Evolutionary conservation across 2,113 vertebrate species (phyloP), one percentile per base, ranked within the genome.

Genomic region (Megaceryle maxima): DNA sequence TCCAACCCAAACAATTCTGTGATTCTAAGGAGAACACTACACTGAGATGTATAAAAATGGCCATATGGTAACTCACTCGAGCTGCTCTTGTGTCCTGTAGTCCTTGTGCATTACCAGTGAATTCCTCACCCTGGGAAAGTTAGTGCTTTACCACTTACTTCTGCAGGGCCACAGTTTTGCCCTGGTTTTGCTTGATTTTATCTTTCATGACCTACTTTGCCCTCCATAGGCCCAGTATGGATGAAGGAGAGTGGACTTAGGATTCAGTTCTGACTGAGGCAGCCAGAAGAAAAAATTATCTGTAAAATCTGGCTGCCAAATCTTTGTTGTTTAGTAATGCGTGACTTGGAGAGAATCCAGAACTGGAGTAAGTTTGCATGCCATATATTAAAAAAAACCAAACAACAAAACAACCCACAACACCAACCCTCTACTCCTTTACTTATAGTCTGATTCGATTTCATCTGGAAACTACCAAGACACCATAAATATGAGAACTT

Each of bases 261-360:
- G 46, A 95, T 85, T 91, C 91, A 78, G 59, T 39, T 97, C 90
- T 96, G 95, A 96, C 81, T 95, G 91, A 94, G 86, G 69, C 94
- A 94, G 91, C 66, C 62, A 91, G 92, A 37, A 94, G 55, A 35
- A 96, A 91, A 95, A 93, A 94, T 93, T 93, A 97, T 88, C 87
- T 93, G 91, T 94, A 95, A 96, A 90, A 91, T 93, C 94, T 83
- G 94, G n/a, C 95, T 95, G 96, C 94, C 94, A 93, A 96, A 95
- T 94, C 95, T 95, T 83, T 95, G 91, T 93, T 96, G 86, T 96
- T 96, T 50, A 95, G 95, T 76, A 93, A 83, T 92, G 88, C 62
- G 37, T 88, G 92, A 94, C 91, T 94, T 96, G 95, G 95, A 92
- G 66, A 33, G 74, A 29, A 76, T 72, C 88, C 95, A 96, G 92